phyloP scores from a whole-genome alignment of 2,113 vertebrate species.

The Natator depressus region DNA sequence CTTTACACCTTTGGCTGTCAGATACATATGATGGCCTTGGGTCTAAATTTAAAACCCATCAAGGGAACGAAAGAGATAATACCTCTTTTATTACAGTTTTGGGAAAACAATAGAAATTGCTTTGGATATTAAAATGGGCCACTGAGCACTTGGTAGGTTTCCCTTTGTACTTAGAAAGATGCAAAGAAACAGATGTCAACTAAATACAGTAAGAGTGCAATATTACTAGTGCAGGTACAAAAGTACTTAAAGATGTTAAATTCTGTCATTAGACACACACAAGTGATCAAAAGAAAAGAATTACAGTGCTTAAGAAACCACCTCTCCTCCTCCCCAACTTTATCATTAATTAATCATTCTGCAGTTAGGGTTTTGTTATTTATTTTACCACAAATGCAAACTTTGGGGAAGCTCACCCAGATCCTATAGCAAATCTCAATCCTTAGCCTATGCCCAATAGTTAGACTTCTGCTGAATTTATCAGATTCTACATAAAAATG shows the following conservation, averaged over 20 bases:
- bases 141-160: slow-evolving; percentile 44
- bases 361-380: background rate
- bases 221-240: background rate
- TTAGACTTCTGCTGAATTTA: background rate
- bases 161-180: slow-evolving; percentile 36
- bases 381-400: rapidly evolving
- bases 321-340: background rate
- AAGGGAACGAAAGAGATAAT: slow-evolving; percentile 60
- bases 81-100: slow-evolving; percentile 66
- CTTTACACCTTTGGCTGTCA: slow-evolving; percentile 65
- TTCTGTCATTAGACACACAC: background rate
- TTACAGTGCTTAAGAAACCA: background rate
- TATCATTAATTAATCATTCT: background rate
- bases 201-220: background rate
- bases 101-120: slow-evolving; percentile 64
- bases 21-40: background rate
- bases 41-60: slow-evolving; percentile 70
- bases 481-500: background rate
- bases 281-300: background rate
- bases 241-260: background rate
- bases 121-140: slow-evolving; percentile 62
- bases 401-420: background rate
- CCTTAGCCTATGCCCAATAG: background rate
- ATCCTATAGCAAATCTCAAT: rapidly evolving
- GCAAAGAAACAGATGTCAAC: slow-evolving; percentile 27